phyloP scores from a whole-genome alignment of 2,797 vertebrate genomes.

The Poliocrania exsul region DNA sequence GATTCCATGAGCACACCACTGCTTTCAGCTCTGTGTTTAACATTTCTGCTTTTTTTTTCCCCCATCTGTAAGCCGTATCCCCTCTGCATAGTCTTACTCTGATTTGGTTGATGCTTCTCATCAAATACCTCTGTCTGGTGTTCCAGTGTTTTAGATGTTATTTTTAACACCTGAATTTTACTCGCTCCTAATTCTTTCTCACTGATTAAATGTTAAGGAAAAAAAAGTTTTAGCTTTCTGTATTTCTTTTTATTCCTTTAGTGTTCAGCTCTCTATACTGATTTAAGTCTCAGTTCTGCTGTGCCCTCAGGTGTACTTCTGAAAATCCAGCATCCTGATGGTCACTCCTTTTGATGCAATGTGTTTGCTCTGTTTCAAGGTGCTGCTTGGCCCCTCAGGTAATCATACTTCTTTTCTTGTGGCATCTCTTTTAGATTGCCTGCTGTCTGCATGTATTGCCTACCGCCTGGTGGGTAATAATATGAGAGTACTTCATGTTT shows the following conservation, averaged over 20 bases:
- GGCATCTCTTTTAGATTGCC: not conserved
- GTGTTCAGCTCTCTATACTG: not conserved
- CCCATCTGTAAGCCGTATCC: not conserved
- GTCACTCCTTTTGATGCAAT: conserved; percentile 40
- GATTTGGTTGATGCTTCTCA: not conserved
- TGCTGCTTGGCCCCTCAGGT: conserved; percentile 27
- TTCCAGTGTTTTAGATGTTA: conserved; percentile 1
- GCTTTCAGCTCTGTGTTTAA: not conserved
- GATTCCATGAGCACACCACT: not conserved
- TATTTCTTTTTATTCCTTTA: conserved; percentile 47
- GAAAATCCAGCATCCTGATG: conserved; percentile 46
- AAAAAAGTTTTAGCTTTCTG: conserved; percentile 19
- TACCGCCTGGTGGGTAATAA: conserved; percentile 42
- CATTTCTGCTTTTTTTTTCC: not conserved
- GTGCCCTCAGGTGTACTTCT: conserved; percentile 41
- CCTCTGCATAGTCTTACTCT: not conserved
- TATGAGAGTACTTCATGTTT: conserved; percentile 26
- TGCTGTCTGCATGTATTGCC: not conserved
- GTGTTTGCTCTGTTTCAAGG: conserved; percentile 48
- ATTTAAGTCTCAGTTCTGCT: conserved; percentile 32
- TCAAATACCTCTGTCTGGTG: not conserved
- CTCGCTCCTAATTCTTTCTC: conserved; percentile 40
- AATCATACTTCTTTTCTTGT: conserved; percentile 10
- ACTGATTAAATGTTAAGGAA: conserved; percentile 28
- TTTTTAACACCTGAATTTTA: conserved; percentile 34